phyloP scores from a whole-genome alignment of 2,888 invertebrate genomes.

The Cryptocephalus primarius region DNA sequence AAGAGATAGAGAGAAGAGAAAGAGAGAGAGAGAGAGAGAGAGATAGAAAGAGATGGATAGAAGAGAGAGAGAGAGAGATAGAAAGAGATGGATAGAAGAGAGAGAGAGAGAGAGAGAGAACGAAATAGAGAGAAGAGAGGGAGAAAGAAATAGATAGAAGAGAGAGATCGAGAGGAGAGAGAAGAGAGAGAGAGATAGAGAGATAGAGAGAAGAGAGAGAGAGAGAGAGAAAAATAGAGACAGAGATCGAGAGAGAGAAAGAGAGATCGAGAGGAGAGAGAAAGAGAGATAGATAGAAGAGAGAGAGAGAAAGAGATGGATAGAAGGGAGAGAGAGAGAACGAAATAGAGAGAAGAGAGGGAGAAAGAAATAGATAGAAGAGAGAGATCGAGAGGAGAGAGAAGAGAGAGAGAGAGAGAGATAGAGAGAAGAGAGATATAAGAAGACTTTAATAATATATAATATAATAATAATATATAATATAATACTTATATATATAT shows the following conservation, averaged over 20 bases:
- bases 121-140: background rate
- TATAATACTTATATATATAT: too few species aligned
- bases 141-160: background rate
- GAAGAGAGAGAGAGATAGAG: too few species aligned
- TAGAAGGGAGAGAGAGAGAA: background rate
- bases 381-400: background rate
- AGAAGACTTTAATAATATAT: too few species aligned
- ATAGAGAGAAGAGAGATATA: background rate
- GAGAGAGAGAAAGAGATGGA: background rate
- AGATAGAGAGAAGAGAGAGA: constrained; percentile 1
- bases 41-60: too few species aligned
- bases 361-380: background rate
- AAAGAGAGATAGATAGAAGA: background rate
- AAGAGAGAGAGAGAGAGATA: background rate
- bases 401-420: background rate
- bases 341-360: background rate
- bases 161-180: background rate
- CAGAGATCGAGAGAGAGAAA: too few species aligned
- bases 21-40: too few species aligned
- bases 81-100: too few species aligned
- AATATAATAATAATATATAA: too few species aligned
- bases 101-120: too few species aligned
- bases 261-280: background rate
- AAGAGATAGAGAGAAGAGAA: too few species aligned
- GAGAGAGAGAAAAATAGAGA: too few species aligned